Evolutionary conservation across 2,797 vertebrate genomes (phyloP).

Genomic region (Phalloptychus januarius): DNA sequence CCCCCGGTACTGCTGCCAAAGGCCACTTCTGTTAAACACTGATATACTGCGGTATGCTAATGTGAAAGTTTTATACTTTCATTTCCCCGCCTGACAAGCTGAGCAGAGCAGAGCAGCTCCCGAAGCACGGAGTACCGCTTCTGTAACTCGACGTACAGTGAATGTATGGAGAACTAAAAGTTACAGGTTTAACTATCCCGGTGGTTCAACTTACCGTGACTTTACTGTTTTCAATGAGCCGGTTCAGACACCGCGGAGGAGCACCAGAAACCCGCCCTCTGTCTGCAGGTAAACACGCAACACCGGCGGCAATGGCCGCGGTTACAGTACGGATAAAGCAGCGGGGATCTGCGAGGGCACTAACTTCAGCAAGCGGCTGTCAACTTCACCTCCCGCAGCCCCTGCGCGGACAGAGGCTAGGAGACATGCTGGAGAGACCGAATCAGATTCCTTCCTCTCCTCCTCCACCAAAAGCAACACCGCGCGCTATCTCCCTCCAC

Average conservation of each 20-base stretch:
- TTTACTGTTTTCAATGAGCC: neutral
- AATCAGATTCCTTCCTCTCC: no score
- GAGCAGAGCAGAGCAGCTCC: neutral
- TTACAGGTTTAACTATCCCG: neutral
- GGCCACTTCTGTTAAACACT: neutral
- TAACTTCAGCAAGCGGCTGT: constrained; percentile 73
- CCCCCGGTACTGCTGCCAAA: neutral
- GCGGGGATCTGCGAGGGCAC: constrained; percentile 17
- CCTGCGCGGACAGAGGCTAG: constrained; percentile 45
- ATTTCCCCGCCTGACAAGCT: neutral
- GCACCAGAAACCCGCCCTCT: neutral
- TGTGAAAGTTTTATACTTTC: constrained; percentile 5
- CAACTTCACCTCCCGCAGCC: constrained; percentile 72
- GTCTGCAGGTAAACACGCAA: neutral
- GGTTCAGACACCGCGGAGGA: constrained; percentile 23
- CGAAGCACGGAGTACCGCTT: neutral
- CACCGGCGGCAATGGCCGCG: neutral
- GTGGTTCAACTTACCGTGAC: neutral
- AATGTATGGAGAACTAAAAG: neutral
- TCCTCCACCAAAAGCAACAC: no score
- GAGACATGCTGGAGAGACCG: constrained; percentile 19
- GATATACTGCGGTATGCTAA: neutral
- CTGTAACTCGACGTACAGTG: no score
- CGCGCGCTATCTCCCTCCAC: neutral
- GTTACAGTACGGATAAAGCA: fast-evolving